Base-by-base conservation (phyloP, 2,113 vertebrate species). In the Dromiciops gliroides region DNA sequence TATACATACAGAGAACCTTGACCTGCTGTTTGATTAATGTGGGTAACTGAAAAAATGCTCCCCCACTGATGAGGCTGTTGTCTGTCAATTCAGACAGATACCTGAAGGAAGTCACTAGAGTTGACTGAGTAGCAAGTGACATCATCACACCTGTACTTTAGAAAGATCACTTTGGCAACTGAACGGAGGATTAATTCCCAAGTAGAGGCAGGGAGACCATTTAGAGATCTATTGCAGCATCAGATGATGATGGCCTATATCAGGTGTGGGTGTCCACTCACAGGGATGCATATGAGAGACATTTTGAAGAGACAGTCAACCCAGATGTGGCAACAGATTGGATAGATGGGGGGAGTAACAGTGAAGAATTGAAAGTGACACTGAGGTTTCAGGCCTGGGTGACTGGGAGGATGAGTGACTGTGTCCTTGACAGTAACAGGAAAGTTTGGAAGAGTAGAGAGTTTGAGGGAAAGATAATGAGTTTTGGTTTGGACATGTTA, bases 131-230 rank as follows among this genome's bases (percentile, higher is more conserved):
- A 56, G 53, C 28, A 28, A 56, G 26, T 31, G 53, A 28, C 53
- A 28, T 31, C 25, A 26, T 56, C 25, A 48, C 3, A 83, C 53
- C 93, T 75, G 93, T 2, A 49, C 25, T 96, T 97, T 92, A 91
- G 26, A 91, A 96, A 89, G 53, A 51, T 91, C 3, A 89, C 28
- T 89, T 19, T 52, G 8, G 53, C 53, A 56, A 10, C 53, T 7
- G 14, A 49, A 23, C 47, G 92, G n/a, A 93, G 10, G 0, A 31
- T 56, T 56, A 16, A 0, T 24, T 44, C 3, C 47, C 22, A 9
- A 95, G 37, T 31, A 2, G 7, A 52, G 75, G 22, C 6, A 25
- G 16, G 25, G 12, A 7, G 28, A 28, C 26, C 26, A 56, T 56
- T 56, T 8, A 28, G 51, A 52, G 22, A 89, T 24, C 50, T 92